These are phyloP conservation scores for Pteruthius melanotis DNA, from an alignment of 2,113 vertebrate species.

Conservation along the genomic window DNA sequence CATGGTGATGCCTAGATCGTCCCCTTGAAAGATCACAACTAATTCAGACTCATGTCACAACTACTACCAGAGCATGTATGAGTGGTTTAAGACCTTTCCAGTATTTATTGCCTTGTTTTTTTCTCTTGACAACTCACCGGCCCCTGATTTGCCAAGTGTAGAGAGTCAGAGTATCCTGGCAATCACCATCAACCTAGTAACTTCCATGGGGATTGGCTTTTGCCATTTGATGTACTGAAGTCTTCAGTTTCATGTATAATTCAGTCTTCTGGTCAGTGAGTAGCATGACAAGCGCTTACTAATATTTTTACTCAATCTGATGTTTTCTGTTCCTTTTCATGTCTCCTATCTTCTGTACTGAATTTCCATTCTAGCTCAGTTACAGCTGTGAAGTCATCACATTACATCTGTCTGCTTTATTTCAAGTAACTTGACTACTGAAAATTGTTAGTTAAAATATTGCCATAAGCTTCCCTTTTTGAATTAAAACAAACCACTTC, in stretches of 20 bases:
- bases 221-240: neutral
- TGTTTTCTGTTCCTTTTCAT: neutral
- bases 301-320: neutral
- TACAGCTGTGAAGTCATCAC: neutral
- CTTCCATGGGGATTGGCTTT: neutral
- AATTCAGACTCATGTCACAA: conserved; percentile 2
- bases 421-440: neutral
- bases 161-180: neutral
- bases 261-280: neutral
- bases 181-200: neutral
- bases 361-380: neutral
- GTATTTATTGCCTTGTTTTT: neutral
- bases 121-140: neutral
- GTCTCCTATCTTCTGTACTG: neutral
- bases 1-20: conserved; percentile 27
- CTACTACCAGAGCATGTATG: neutral
- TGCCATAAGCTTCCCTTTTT: neutral
- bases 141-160: neutral
- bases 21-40: conserved; percentile 47
- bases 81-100: neutral
- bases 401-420: neutral
- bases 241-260: neutral
- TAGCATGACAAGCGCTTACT: neutral
- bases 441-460: neutral
- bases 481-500: neutral